Evolutionary conservation across 1,140 invertebrate species (phyloP).

Genomic region (Eulimnadia texana): DNA sequence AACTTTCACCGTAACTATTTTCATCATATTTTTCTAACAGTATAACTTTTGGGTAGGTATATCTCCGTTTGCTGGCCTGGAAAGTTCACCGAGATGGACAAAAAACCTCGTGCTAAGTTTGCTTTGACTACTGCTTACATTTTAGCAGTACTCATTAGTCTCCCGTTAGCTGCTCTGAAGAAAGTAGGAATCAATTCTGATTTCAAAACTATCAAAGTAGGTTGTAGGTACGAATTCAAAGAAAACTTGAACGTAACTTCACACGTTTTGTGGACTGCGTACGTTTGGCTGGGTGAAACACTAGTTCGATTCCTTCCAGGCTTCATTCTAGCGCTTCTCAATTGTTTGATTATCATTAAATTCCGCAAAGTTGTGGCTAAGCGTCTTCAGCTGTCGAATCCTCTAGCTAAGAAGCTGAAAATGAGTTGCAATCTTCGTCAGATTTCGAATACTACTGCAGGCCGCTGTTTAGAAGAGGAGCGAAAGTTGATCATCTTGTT

Average conservation of each 20-base stretch:
- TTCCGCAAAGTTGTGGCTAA: constrained; percentile 26
- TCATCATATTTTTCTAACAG: background rate
- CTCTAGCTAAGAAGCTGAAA: background rate
- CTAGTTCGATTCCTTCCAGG: constrained; percentile 27
- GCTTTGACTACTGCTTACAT: constrained; percentile 27
- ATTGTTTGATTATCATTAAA: constrained; percentile 27
- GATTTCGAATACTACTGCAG: background rate
- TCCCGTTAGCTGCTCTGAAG: constrained; percentile 29
- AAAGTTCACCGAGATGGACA: constrained; percentile 30
- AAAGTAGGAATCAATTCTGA: constrained; percentile 15
- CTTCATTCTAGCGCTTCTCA: constrained; percentile 26
- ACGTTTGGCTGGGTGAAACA: constrained; percentile 25
- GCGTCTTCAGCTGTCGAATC: constrained; percentile 18
- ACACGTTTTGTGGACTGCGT: constrained; percentile 22
- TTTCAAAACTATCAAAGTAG: background rate
- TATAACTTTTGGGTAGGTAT: constrained; percentile 19
- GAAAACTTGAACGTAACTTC: constrained; percentile 23
- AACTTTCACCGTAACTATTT: background rate
- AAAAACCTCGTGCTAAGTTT: constrained; percentile 24
- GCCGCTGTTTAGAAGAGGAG: constrained; percentile 25
- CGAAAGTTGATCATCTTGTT: constrained; percentile 30
- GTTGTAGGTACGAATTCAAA: constrained; percentile 20
- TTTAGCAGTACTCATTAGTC: constrained; percentile 27
- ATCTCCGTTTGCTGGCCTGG: constrained; percentile 31
- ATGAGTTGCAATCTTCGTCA: background rate